Evolutionary conservation across 2,888 invertebrate species (phyloP).

Genomic region (Encarsia formosa): DNA sequence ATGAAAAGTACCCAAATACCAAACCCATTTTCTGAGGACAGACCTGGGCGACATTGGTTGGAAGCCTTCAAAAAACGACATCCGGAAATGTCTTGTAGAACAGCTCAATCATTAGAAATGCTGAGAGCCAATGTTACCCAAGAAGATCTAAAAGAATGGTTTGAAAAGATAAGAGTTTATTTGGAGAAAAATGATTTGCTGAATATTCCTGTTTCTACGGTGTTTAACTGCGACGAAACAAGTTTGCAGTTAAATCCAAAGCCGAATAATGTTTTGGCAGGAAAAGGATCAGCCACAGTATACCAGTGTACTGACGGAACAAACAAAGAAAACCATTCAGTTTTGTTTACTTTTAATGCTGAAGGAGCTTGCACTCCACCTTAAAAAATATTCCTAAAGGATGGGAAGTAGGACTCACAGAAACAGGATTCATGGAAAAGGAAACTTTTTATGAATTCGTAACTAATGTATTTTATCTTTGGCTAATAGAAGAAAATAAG

Average conservation of each 20-base stretch:
- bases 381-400: neutral
- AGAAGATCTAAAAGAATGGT: neutral
- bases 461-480: neutral
- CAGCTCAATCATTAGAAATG: neutral
- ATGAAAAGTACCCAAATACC: neutral
- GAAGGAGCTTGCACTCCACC: neutral
- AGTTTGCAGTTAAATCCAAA: too few species aligned
- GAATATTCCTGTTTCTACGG: neutral
- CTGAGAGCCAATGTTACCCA: neutral
- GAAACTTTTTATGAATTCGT: neutral
- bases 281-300: too few species aligned
- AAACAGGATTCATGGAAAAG: neutral
- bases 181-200: neutral
- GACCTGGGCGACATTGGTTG: neutral
- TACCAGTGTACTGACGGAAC: too few species aligned
- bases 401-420: neutral
- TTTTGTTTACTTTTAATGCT: too few species aligned
- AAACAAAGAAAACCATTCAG: too few species aligned
- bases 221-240: neutral
- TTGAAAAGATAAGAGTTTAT: neutral
- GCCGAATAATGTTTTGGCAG: too few species aligned
- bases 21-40: neutral
- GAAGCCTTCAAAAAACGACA: neutral
- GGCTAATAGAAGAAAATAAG: neutral
- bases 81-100: neutral